Evolutionary conservation across 2,113 vertebrate genomes (phyloP), one percentile per base, ranked within the genome.

Genomic region (Sebastes fasciatus): DNA sequence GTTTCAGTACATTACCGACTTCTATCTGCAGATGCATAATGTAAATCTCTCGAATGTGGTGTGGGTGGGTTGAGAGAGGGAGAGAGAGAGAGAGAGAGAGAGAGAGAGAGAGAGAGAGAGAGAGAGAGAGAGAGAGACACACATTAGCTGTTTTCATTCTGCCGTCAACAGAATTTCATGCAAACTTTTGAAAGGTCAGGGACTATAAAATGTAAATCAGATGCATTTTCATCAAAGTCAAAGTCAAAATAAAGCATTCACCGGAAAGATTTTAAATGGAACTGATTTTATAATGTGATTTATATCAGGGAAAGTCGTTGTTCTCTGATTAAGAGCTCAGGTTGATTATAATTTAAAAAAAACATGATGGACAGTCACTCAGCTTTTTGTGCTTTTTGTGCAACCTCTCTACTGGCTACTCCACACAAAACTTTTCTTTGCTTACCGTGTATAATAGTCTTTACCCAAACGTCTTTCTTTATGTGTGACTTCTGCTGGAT

Each of bases 91-190:
- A 51, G 72, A 51, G 71, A 13, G 71, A 55, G 62, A 69, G 55
- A 57, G 62, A 75, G 55, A 51, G 52, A 9, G 69, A 49, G 61
- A 74, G 45, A 60, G 43, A 10, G 70, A 65, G 55, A 71, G 69
- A 43, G 21, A 46, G 70, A 62, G 61, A 21, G 74, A 43, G 74
- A 55, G 74, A n/a, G 2, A 26, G 23, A 26, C 2, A 66, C n/a
- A 74, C n/a, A 21, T 62, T 40, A 46, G 61, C 21, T 70, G 19
- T 60, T 40, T 51, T 73, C 75, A 74, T 19, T 86, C 21, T 45
- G 54, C 72, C 51, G 79, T 85, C 73, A 78, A 70, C 19, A 78
- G n/a, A 80, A 82, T 83, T 88, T 78, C 62, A 79, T 58, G 79
- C 61, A 85, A 77, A 80, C 51, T 17, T 81, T 8, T 80, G 2